Evolutionary conservation across 2,888 invertebrate species (phyloP).

Genomic region (Nemotelus nigrinus): DNA sequence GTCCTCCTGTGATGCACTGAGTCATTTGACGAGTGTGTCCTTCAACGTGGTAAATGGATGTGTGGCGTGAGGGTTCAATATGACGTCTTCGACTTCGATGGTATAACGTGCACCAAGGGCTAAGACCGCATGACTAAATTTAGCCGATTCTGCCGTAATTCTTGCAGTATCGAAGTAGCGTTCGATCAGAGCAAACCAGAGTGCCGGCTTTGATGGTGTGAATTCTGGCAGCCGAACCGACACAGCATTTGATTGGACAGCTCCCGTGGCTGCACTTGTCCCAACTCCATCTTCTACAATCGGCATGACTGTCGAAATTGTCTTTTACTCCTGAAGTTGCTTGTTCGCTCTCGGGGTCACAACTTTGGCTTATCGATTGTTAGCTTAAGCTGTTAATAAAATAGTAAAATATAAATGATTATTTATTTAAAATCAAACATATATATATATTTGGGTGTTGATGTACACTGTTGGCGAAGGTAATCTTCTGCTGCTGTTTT

Average conservation of each 20-base stretch:
- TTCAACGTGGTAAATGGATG: background rate
- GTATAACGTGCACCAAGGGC: background rate
- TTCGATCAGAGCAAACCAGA: background rate
- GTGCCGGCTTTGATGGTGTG: background rate
- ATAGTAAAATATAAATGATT: too few species aligned
- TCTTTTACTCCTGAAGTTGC: too few species aligned
- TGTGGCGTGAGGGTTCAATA: background rate
- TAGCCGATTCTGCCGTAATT: background rate
- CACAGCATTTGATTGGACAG: background rate
- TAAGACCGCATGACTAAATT: background rate
- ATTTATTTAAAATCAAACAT: too few species aligned
- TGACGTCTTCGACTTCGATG: background rate
- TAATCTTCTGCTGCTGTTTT: too few species aligned
- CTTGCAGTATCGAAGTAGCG: background rate
- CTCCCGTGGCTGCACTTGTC: background rate
- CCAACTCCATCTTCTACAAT: background rate
- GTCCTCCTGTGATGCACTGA: background rate
- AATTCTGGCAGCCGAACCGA: background rate
- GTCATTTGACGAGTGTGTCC: background rate
- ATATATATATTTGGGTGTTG: too few species aligned
- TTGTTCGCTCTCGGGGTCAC: too few species aligned
- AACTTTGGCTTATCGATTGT: too few species aligned
- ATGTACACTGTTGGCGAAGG: too few species aligned
- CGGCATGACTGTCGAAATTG: too few species aligned
- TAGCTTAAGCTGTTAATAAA: too few species aligned